Conservation (phyloP, 2,797 vertebrate species). For the Hylomyscus alleni region DNA sequence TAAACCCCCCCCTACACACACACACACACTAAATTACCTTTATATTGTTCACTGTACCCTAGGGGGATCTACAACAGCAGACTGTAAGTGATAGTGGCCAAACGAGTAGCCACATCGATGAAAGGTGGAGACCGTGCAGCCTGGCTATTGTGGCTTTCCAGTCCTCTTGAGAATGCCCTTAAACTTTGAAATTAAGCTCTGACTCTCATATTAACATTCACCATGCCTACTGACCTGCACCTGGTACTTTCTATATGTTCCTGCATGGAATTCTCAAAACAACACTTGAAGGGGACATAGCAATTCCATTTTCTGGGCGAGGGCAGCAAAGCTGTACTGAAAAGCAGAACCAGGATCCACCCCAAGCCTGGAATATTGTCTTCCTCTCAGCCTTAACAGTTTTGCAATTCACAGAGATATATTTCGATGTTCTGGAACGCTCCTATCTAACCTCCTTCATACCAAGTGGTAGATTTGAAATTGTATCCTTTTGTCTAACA, state of each 20-base stretch:
- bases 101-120: constrained; percentile 11
- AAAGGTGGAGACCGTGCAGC: background rate
- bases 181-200: constrained; percentile 12
- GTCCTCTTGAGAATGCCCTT: constrained; percentile 8
- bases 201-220: constrained; percentile 1
- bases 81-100: background rate
- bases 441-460: background rate
- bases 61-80: background rate
- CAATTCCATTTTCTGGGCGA: background rate
- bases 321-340: background rate
- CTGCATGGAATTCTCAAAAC: constrained; percentile 11
- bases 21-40: background rate
- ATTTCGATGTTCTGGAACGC: background rate
- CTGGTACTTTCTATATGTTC: background rate
- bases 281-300: background rate
- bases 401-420: background rate
- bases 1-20: background rate
- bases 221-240: background rate
- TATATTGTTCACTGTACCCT: background rate
- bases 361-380: background rate
- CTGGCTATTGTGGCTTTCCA: background rate
- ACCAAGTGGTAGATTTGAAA: background rate
- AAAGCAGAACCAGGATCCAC: background rate
- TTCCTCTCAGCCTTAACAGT: background rate
- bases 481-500: background rate